These are phyloP conservation scores for Megalops cyprinoides DNA, from an alignment of 2,797 vertebrate genomes.

Conservation along the genomic window DNA sequence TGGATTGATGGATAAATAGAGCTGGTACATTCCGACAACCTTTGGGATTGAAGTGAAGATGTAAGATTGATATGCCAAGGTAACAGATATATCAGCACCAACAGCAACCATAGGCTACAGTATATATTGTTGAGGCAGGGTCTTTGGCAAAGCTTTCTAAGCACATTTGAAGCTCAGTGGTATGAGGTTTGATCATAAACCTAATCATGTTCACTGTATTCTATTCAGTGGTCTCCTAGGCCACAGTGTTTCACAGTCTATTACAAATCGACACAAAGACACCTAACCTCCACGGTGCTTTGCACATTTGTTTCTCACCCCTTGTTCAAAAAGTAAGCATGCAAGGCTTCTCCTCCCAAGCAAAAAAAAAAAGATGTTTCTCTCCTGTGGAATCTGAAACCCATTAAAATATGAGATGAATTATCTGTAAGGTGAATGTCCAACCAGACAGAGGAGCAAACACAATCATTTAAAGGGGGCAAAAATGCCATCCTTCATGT, in stretches of 20 bases:
- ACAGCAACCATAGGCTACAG: not conserved
- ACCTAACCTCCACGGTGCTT: not conserved
- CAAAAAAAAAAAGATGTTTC: no score
- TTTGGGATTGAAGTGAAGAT: not conserved
- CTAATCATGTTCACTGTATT: not conserved
- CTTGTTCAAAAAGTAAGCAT: not conserved
- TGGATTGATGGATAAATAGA: constrained; percentile 1
- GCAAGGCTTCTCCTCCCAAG: not conserved
- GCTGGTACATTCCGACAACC: not conserved
- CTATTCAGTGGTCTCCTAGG: not conserved
- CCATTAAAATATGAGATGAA: not conserved
- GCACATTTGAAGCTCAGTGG: not conserved
- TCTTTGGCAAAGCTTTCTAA: not conserved
- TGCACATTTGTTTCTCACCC: not conserved
- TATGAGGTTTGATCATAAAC: not conserved
- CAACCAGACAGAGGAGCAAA: not conserved
- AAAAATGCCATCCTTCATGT: not conserved
- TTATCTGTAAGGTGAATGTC: not conserved
- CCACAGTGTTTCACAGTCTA: not conserved
- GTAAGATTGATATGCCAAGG: not conserved
- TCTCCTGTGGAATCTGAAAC: not conserved
- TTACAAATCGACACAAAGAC: not conserved
- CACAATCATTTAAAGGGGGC: not conserved
- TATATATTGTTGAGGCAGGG: not conserved
- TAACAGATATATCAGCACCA: not conserved